Conservation (phyloP, 2,113 vertebrate species). For the Orthonyx spaldingii region DNA sequence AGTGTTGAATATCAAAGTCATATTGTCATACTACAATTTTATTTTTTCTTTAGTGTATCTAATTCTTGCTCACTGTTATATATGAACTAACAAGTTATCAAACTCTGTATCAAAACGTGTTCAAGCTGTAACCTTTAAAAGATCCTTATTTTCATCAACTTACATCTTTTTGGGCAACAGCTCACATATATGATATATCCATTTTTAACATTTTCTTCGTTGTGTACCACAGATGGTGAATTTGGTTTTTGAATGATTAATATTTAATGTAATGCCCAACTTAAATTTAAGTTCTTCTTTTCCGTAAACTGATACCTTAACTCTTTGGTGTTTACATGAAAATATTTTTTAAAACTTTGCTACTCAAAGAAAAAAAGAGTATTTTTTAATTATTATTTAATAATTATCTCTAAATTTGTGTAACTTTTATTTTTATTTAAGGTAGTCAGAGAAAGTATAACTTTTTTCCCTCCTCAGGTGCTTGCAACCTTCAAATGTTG, state of each 20-base stretch:
- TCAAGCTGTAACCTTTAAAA: neutral
- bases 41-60: neutral
- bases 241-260: neutral
- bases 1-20: neutral
- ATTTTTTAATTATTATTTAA: neutral
- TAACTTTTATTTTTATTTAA: neutral
- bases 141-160: neutral
- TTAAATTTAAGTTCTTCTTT: neutral
- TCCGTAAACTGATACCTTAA: neutral
- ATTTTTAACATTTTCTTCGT: neutral
- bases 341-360: neutral
- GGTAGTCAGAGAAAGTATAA: neutral
- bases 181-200: neutral
- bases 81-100: neutral
- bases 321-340: neutral
- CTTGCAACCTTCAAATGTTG: neutral
- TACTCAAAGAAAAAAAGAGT: neutral
- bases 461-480: neutral
- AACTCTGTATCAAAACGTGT: neutral
- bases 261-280: neutral
- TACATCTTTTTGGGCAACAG: neutral
- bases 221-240: neutral
- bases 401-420: neutral
- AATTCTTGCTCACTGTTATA: neutral
- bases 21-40: neutral